Percentiles rank a stretch among this genome's conserved stretches.
Conservation (phyloP, 2,113 vertebrate species). For the Smithornis capensis region DNA sequence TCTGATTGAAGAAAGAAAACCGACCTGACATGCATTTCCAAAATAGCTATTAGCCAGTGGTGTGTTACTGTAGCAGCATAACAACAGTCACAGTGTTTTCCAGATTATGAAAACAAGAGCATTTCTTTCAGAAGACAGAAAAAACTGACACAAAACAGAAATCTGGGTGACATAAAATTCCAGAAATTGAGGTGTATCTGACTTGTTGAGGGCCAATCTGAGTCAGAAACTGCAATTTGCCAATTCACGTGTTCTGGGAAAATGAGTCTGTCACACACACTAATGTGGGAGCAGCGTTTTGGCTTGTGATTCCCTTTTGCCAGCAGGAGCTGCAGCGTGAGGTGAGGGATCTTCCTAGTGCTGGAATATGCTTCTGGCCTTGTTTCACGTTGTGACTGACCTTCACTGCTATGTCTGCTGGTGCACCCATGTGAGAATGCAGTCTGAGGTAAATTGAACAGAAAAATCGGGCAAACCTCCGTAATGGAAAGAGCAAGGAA, state of each 20-base stretch:
- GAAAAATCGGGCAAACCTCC: neutral
- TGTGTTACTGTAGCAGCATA: neutral
- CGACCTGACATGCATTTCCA: neutral
- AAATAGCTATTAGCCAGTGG: neutral
- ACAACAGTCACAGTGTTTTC: neutral
- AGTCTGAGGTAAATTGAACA: neutral
- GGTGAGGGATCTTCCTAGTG: fast-evolving
- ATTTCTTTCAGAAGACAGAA: neutral
- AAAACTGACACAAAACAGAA: neutral
- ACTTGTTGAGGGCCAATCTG: neutral
- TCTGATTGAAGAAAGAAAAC: neutral
- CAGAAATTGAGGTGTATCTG: neutral
- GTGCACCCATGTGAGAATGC: fast-evolving
- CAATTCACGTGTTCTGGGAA: neutral
- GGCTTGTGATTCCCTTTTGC: neutral
- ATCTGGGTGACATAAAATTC: neutral
- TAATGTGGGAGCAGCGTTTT: fast-evolving
- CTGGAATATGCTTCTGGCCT: neutral
- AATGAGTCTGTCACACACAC: neutral
- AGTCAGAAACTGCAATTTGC: neutral
- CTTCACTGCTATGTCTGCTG: neutral
- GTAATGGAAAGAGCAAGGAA: neutral
- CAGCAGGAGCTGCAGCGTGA: fast-evolving
- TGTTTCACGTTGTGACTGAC: fast-evolving
- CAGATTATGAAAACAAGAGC: neutral